Evolutionary conservation across 2,888 invertebrate species (phyloP).

Genomic region (Cephalotes varians): DNA sequence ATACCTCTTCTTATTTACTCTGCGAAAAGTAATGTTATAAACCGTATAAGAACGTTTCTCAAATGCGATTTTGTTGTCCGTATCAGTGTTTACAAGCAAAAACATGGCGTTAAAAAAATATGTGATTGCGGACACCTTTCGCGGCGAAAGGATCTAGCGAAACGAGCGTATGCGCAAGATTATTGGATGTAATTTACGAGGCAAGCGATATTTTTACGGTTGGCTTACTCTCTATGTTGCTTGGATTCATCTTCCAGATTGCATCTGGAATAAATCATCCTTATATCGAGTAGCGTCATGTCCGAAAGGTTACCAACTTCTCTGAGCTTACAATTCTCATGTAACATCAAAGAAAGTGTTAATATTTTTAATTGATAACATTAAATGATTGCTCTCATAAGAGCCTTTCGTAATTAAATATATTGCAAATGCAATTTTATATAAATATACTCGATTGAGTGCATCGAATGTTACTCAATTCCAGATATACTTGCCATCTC

Average conservation of each 20-base stretch:
- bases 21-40: neutral
- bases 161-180: constrained; percentile 58
- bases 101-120: constrained; percentile 9
- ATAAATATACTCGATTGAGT: neutral
- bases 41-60: neutral
- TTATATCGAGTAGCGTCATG: constrained; percentile 14
- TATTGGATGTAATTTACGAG: constrained; percentile 78
- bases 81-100: constrained; percentile 25
- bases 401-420: neutral
- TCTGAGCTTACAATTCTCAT: neutral
- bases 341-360: neutral
- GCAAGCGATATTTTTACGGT: constrained; percentile 71
- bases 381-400: neutral
- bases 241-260: constrained; percentile 58
- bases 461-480: neutral
- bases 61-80: constrained; percentile 8
- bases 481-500: neutral
- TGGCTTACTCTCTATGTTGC: constrained; percentile 51
- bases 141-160: constrained; percentile 53
- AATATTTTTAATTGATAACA: neutral
- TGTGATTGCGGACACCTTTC: constrained; percentile 36
- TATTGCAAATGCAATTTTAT: neutral
- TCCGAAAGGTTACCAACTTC: constrained; percentile 17
- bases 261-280: constrained; percentile 64
- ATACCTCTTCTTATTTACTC: neutral